Conservation (phyloP, 2,113 vertebrate species). For the Hirundichthys speculiger region DNA sequence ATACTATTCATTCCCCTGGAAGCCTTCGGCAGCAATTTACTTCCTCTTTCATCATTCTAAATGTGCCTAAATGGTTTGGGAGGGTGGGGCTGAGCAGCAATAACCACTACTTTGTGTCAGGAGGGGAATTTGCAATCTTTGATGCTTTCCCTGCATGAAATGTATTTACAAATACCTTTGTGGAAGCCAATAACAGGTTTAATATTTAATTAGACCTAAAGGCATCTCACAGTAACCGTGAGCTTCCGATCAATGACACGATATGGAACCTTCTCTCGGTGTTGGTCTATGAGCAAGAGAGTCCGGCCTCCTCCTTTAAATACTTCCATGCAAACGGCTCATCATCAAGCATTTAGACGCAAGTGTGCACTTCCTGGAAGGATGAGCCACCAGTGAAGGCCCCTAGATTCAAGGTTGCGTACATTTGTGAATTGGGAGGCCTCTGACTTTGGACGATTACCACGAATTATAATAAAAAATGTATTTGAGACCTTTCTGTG, state of each 20-base stretch:
- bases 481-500: constrained; percentile 51
- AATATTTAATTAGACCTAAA: constrained; percentile 81
- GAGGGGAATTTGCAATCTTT: constrained; percentile 71
- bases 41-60: constrained; percentile 80
- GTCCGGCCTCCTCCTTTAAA: constrained; percentile 52
- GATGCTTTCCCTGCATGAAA: constrained; percentile 74
- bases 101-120: constrained; percentile 72
- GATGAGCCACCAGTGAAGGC: constrained; percentile 5
- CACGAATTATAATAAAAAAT: constrained; percentile 63
- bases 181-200: constrained; percentile 75
- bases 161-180: constrained; percentile 81
- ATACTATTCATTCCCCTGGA: constrained; percentile 58
- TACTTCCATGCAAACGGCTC: constrained; percentile 23
- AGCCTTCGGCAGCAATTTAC: constrained; percentile 75
- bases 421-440: constrained; percentile 31
- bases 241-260: constrained; percentile 70
- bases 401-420: constrained; percentile 25
- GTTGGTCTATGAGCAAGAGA: too few species aligned
- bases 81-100: constrained; percentile 58
- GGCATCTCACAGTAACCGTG: constrained; percentile 62
- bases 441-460: constrained; percentile 48
- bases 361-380: constrained; percentile 26
- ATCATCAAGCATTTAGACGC: constrained; percentile 39
- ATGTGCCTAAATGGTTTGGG: constrained; percentile 73
- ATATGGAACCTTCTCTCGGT: constrained; percentile 53